Percentiles rank a stretch among this genome's conserved stretches.
These are phyloP conservation scores for Drosophila paranaensis DNA, from an alignment of 2,888 invertebrate species.

Conservation along the genomic window DNA sequence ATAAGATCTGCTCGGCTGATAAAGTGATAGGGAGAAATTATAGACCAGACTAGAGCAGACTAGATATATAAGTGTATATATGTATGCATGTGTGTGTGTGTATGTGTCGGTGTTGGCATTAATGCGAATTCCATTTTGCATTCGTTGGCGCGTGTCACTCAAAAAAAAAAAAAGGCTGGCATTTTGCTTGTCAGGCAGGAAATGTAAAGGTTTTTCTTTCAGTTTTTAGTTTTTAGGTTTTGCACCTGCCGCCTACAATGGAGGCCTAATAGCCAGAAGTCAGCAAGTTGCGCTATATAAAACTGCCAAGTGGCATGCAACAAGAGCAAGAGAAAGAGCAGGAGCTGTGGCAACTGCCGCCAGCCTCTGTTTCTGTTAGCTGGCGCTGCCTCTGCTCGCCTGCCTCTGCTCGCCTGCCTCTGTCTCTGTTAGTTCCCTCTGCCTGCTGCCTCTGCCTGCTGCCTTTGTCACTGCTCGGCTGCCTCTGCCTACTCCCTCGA, in stretches of 20 bases:
- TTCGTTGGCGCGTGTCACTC: constrained; percentile 60
- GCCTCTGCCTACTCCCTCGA: neutral
- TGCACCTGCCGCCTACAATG: constrained; percentile 76
- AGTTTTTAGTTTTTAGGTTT: constrained; percentile 15
- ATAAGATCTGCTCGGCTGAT: constrained; percentile 61
- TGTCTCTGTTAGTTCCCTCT: neutral
- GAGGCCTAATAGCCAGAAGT: constrained; percentile 29
- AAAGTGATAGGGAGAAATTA: constrained; percentile 24
- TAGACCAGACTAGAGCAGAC: constrained; percentile 8
- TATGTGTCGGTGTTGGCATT: neutral
- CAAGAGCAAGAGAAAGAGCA: constrained; percentile 13
- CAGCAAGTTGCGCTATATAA: constrained; percentile 29
- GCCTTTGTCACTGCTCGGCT: too few species aligned
- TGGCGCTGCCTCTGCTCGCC: neutral
- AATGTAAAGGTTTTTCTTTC: constrained; percentile 44
- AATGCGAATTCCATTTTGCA: constrained; percentile 40
- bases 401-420: neutral
- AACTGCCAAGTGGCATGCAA: constrained; percentile 61
- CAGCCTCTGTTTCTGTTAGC: neutral
- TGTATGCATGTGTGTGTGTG: neutral
- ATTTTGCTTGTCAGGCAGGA: constrained; percentile 71
- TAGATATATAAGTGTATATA: neutral
- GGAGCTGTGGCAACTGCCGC: constrained; percentile 5
- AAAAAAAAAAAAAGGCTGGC: constrained; percentile 41
- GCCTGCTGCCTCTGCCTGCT: constrained; percentile 12